Percentiles rank a stretch among this genome's conserved stretches.
Conservation (phyloP, 2,113 vertebrate species). For the Corvus moneduloides region DNA sequence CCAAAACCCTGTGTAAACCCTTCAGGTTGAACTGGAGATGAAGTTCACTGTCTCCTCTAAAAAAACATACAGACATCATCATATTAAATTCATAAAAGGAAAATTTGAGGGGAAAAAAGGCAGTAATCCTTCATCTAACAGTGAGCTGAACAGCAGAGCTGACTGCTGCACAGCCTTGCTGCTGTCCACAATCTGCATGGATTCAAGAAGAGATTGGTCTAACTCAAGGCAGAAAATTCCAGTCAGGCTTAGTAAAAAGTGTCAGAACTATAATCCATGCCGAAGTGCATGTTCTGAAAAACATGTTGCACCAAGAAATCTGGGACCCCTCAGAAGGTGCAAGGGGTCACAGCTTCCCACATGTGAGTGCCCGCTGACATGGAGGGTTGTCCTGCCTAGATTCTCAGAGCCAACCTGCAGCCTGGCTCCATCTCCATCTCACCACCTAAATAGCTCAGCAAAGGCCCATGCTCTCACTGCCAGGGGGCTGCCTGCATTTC, state of each 20-base stretch:
- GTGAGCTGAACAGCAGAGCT: background rate
- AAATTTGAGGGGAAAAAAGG: background rate
- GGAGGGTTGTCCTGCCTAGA: too few relatives aligned
- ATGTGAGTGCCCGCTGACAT: accelerated
- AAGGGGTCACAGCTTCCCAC: background rate
- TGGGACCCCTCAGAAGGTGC: background rate
- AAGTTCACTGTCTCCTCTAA: background rate
- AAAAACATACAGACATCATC: background rate
- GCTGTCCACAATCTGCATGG: background rate
- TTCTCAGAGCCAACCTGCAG: background rate
- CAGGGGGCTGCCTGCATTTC: background rate
- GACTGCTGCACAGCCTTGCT: background rate
- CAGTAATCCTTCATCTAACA: background rate
- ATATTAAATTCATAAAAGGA: background rate
- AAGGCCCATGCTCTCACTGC: background rate
- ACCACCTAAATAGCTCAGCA: background rate
- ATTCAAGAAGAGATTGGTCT: background rate
- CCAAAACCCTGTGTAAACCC: background rate
- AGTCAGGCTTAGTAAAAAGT: background rate
- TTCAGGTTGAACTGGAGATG: background rate
- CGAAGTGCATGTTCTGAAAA: background rate
- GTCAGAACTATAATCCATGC: background rate
- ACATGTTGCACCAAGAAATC: background rate
- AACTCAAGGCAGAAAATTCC: background rate
- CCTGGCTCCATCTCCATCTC: background rate